Evolutionary conservation across 1,140 invertebrate genomes (phyloP).

Genomic region (Nasonia longicornis): DNA sequence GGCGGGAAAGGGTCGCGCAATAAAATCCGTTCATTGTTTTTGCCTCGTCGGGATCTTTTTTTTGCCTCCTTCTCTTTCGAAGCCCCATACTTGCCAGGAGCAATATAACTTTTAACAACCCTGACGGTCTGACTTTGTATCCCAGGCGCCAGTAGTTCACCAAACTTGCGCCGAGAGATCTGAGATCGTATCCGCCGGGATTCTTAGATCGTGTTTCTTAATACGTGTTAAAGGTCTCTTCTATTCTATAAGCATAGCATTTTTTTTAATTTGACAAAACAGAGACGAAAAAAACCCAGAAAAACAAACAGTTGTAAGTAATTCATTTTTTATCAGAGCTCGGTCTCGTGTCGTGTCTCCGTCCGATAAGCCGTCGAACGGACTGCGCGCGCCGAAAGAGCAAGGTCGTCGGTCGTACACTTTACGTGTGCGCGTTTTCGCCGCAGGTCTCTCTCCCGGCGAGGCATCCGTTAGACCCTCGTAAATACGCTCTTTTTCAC

Average conservation of each 20-base stretch:
- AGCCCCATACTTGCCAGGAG: conserved; percentile 28
- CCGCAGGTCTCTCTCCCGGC: conserved; percentile 40
- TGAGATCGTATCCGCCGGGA: background rate
- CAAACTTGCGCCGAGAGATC: background rate
- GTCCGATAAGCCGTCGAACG: conserved; percentile 1
- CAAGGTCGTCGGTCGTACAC: background rate
- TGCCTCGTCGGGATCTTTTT: conserved; percentile 44
- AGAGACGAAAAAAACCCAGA: background rate
- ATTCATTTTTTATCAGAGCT: conserved; percentile 12
- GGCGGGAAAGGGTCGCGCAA: conserved; percentile 49
- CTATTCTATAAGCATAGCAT: too few species aligned
- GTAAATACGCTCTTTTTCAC: conserved; percentile 56
- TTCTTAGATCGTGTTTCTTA: background rate
- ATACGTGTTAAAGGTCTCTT: background rate
- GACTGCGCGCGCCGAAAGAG: background rate
- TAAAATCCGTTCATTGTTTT: conserved; percentile 65
- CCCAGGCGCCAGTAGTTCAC: conserved; percentile 55
- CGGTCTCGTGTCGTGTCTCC: background rate
- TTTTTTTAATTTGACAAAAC: too few species aligned
- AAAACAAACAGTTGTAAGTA: conserved; percentile 6
- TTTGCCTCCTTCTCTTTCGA: conserved; percentile 50
- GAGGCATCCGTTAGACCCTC: conserved; percentile 58
- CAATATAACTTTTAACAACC: conserved; percentile 67
- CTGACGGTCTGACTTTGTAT: conserved; percentile 55
- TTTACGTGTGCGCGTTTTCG: background rate